These are phyloP conservation scores for Muscidifurax raptorellus DNA, from an alignment of 1,140 invertebrate species.

Conservation along the genomic window DNA sequence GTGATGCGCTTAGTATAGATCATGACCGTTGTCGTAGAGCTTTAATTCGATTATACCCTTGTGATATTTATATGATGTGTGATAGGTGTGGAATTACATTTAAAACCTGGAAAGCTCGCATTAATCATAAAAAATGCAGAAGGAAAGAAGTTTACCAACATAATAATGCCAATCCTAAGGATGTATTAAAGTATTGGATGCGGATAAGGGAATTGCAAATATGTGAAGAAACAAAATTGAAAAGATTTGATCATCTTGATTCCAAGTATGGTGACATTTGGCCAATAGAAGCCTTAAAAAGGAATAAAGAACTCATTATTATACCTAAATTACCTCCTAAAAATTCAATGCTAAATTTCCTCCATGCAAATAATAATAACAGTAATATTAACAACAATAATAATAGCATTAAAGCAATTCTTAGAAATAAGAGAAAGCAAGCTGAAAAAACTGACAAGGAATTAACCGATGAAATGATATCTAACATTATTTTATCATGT, in stretches of 20 bases:
- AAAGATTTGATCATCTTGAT: slow-evolving; percentile 65
- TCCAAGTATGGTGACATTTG: slow-evolving; percentile 60
- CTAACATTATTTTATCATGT: slow-evolving; percentile 44
- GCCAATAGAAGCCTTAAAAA: slow-evolving; percentile 64
- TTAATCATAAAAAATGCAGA: slow-evolving; percentile 68
- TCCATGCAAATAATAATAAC: neutral
- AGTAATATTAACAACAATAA: slow-evolving; percentile 12
- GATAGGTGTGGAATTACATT: slow-evolving; percentile 67
- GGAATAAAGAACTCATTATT: slow-evolving; percentile 70
- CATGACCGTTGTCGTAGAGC: slow-evolving; percentile 69
- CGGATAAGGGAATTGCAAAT: slow-evolving; percentile 69
- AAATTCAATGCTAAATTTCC: slow-evolving; percentile 46
- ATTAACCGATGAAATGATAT: slow-evolving; percentile 49
- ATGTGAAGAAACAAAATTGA: slow-evolving; percentile 60
- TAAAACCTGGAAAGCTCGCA: slow-evolving; percentile 62
- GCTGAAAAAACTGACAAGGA: slow-evolving; percentile 4
- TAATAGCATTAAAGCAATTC: slow-evolving; percentile 33
- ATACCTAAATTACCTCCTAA: slow-evolving; percentile 64
- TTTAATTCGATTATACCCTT: slow-evolving; percentile 61
- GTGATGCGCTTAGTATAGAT: slow-evolving; percentile 71
- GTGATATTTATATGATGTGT: slow-evolving; percentile 61
- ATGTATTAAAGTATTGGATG: slow-evolving; percentile 68
- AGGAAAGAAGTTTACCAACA: slow-evolving; percentile 66
- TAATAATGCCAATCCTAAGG: slow-evolving; percentile 60
- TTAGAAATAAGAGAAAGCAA: slow-evolving; percentile 14